A percentile compares a stretch with the other conserved stretches of the same genome.
Evolutionary conservation across 2,113 vertebrate genomes (phyloP).

Genomic region (Sinocyclocheilus rhinocerous): DNA sequence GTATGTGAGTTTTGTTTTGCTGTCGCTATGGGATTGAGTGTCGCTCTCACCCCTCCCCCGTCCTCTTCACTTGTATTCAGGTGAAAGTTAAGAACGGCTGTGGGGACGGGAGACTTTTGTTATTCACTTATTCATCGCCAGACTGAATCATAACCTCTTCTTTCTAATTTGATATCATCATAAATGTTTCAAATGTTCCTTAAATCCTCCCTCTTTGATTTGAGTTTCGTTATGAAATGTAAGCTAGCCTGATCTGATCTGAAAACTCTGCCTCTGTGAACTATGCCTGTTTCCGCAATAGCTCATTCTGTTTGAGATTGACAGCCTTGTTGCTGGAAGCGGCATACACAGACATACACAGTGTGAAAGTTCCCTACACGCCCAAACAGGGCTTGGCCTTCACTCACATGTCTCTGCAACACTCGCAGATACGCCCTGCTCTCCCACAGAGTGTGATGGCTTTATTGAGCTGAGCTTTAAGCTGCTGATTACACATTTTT

Average conservation of each 20-base stretch:
- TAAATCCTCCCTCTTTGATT: no score
- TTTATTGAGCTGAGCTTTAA: no score
- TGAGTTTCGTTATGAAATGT: not conserved
- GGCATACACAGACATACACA: not conserved
- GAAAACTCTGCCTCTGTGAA: not conserved
- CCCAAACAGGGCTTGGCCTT: slow-evolving; percentile 29
- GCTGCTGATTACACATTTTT: not conserved
- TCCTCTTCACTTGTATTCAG: not conserved
- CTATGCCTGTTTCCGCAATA: not conserved
- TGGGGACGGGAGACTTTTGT: no score
- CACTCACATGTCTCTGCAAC: not conserved
- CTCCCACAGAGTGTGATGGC: no score
- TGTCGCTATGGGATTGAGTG: slow-evolving; percentile 51
- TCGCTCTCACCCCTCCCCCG: not conserved
- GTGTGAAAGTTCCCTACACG: not conserved
- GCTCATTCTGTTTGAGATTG: not conserved
- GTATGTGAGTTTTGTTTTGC: slow-evolving; percentile 30
- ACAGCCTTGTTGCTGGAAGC: not conserved
- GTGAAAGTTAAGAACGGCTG: not conserved
- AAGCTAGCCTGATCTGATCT: not conserved
- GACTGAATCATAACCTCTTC: not conserved
- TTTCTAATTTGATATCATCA: no score
- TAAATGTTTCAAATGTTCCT: no score
- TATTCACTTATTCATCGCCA: not conserved
- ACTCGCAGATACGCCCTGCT: not conserved